Evolutionary conservation across 2,888 invertebrate species (phyloP), one percentile per base, ranked within the genome.

Genomic region (Microplitis deprimator): DNA sequence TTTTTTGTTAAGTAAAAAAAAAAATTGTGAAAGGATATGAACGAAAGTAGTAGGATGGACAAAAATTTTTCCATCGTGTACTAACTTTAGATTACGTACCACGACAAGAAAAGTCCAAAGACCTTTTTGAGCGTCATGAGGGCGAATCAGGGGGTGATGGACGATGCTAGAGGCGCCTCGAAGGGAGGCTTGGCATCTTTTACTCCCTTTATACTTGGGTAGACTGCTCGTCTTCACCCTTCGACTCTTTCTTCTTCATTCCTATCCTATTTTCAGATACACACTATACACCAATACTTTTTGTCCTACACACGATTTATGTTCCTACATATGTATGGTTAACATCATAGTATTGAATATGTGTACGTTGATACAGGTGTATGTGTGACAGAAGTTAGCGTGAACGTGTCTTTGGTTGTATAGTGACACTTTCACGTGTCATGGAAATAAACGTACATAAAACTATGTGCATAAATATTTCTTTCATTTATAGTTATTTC

Each of bases 151-250:
- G 80, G 81, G 81, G 79, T 83, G 84, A 84, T 84, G 80, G 83
- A 84, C 82, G 84, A 84, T 80, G 82, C 80, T 70, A 79, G 81
- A 82, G 83, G 84, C 83, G 84, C 84, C 84, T 84, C 74, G 62
- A 74, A 83, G 84, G 83, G 84, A 83, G 83, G 82, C 80, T 81
- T 80, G 76, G 80, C 81, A 80, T 84, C 83, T 82, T 84, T 82
- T 81, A 82, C 82, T 83, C 82, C 84, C 81, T 79, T 74, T 72
- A 62, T 77, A 64, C 40, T 39, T 70, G 73, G 74, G 65, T 77
- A 72, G 73, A 71, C 74, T 74, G 75, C 77, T 60, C 69, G 69
- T 73, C 70, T 59, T 64, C 72, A 73, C 78, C 71, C 74, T 76
- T 76, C 75, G 65, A 68, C 68, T 40, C 39, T 60, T 38, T 70